Evolutionary conservation across 2,797 vertebrate species (phyloP).

Genomic region (Chrysolophus pictus): DNA sequence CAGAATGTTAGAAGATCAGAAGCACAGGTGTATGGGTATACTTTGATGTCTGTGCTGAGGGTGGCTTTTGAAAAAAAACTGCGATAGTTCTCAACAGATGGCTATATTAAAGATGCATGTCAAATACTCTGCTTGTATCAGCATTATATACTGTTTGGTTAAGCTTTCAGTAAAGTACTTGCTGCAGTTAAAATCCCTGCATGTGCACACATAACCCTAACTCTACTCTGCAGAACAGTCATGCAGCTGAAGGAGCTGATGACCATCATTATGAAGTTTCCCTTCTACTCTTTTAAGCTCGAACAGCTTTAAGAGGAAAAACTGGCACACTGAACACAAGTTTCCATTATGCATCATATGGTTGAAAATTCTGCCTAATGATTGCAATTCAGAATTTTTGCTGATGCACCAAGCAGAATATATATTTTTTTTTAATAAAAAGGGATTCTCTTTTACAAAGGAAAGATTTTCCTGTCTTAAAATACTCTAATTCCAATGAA

Average conservation of each 20-base stretch:
- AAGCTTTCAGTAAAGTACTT: constrained; percentile 24
- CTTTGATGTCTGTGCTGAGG: constrained; percentile 53
- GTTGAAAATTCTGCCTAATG: not conserved
- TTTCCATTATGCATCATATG: not conserved
- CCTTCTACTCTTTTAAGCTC: not conserved
- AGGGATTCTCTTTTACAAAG: not conserved
- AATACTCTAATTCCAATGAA: not conserved
- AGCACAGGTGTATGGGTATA: constrained; percentile 46
- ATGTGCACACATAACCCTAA: rapidly evolving
- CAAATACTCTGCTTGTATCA: not conserved
- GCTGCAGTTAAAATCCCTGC: not conserved
- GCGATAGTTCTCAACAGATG: constrained; percentile 51
- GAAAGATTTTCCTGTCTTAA: not conserved
- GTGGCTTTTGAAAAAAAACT: constrained; percentile 52
- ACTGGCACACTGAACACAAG: not conserved
- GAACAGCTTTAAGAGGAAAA: not conserved
- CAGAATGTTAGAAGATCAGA: constrained; percentile 53
- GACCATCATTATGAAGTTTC: not conserved
- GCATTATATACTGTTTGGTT: not conserved
- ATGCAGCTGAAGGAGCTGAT: not conserved
- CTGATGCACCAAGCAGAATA: not conserved
- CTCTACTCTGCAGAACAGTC: not conserved
- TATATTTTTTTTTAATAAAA: not conserved
- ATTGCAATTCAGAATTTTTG: not conserved
- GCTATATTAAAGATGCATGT: constrained; percentile 19